Evolutionary conservation across 2,113 vertebrate species (phyloP).

Genomic region (Platysteira castanea): DNA sequence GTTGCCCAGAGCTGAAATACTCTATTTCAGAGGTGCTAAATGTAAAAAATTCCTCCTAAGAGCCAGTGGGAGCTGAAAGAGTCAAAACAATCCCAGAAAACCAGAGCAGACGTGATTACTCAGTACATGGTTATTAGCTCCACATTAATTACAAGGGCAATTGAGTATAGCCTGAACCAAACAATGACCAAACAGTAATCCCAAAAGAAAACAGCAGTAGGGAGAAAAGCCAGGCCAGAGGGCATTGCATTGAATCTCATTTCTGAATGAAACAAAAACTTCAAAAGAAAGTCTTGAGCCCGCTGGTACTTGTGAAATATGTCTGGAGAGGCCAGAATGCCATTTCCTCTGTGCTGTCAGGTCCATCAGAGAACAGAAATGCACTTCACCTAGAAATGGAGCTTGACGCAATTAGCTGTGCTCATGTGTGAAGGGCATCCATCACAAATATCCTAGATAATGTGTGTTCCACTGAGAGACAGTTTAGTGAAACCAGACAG

Average conservation of each 20-base stretch:
- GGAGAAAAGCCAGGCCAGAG: slow-evolving; percentile 43
- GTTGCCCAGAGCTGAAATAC: neutral
- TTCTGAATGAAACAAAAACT: slow-evolving; percentile 14
- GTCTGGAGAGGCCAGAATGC: neutral
- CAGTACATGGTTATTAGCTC: slow-evolving; percentile 10
- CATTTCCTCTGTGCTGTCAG: neutral
- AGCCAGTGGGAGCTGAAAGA: neutral
- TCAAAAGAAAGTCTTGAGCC: slow-evolving; percentile 20
- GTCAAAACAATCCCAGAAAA: neutral
- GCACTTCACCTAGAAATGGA: neutral
- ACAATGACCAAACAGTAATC: slow-evolving; percentile 42
- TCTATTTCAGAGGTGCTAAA: neutral
- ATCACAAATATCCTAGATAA: neutral
- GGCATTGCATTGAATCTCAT: neutral
- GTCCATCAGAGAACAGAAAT: neutral
- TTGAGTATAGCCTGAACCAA: neutral
- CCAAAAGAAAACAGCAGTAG: slow-evolving; percentile 41
- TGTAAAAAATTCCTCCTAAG: neutral
- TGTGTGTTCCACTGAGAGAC: neutral
- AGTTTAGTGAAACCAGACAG: neutral
- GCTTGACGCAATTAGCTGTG: neutral
- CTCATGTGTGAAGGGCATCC: neutral
- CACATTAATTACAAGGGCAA: slow-evolving; percentile 38
- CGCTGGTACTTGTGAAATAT: neutral
- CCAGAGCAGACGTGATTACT: neutral